A percentile compares a stretch with the other conserved stretches of the same genome.
Evolutionary conservation across 2,797 vertebrate species (phyloP).

Genomic region (Phylloscopus collybita): DNA sequence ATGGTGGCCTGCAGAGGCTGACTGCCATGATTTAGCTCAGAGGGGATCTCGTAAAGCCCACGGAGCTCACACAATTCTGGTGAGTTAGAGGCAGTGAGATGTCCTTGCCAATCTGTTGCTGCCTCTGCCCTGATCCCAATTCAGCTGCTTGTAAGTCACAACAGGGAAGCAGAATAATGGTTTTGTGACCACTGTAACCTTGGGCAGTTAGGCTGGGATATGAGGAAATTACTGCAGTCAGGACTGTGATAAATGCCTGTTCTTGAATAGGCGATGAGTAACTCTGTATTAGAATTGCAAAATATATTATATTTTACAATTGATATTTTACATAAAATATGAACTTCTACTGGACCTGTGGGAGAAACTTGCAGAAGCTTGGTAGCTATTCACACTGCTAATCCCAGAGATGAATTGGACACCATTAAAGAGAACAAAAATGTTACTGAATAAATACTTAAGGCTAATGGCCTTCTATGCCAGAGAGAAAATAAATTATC

Average conservation of each 20-base stretch:
- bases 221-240: not conserved
- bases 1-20: not conserved
- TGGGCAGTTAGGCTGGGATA: not conserved
- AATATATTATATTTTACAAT: slow-evolving; percentile 33
- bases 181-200: slow-evolving; percentile 20
- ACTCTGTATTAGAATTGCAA: slow-evolving; percentile 7
- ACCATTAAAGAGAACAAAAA: slow-evolving; percentile 54
- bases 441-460: slow-evolving; percentile 54
- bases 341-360: slow-evolving; percentile 16
- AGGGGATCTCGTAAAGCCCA: not conserved
- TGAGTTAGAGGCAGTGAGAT: not conserved
- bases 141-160: slow-evolving; percentile 18
- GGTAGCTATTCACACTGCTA: slow-evolving; percentile 12
- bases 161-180: not conserved
- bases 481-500: slow-evolving; percentile 32
- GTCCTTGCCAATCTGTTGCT: slow-evolving; percentile 1
- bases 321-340: slow-evolving; percentile 53
- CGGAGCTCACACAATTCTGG: not conserved
- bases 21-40: not conserved
- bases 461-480: slow-evolving; percentile 43
- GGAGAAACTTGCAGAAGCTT: slow-evolving; percentile 3
- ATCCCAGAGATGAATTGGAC: slow-evolving; percentile 41
- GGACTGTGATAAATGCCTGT: not conserved
- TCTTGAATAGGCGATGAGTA: slow-evolving; percentile 19
- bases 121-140: not conserved